Evolutionary conservation across 23 tunicate genomes (phyloP).

Genomic region (Ascidia mentula): DNA sequence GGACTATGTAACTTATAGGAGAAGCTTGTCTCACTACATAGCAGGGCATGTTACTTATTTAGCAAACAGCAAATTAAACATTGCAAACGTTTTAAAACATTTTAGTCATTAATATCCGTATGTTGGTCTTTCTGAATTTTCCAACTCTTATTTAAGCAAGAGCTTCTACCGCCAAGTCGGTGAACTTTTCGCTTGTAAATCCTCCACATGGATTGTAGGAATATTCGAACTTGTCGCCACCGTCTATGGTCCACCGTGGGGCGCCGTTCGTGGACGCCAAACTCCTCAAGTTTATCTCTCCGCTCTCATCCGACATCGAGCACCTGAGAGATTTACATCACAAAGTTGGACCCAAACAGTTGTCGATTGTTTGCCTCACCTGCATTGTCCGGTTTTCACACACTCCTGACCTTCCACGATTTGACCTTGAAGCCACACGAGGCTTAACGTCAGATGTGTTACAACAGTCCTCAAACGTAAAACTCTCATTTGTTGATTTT

Average conservation of each 20-base stretch:
- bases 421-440: background rate
- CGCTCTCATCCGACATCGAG: constrained; percentile 67
- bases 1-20: too few relatives aligned
- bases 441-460: too few relatives aligned
- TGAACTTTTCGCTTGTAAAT: constrained; percentile 14
- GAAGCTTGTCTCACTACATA: too few relatives aligned
- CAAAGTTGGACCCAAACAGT: too few relatives aligned
- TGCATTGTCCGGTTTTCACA: background rate
- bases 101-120: too few relatives aligned
- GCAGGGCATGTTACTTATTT: too few relatives aligned
- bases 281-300: constrained; percentile 49
- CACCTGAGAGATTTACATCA: constrained; percentile 68
- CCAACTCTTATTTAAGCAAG: too few relatives aligned
- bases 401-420: background rate
- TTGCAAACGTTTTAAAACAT: too few relatives aligned
- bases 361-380: background rate
- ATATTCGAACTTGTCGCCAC: constrained; percentile 31
- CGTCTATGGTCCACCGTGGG: constrained; percentile 24
- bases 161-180: constrained; percentile 69
- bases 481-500: too few relatives aligned
- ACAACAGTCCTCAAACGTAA: too few relatives aligned
- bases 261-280: constrained; percentile 20
- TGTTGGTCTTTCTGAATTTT: too few relatives aligned
- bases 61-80: too few relatives aligned
- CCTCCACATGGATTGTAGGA: constrained; percentile 64